Conservation (phyloP, 2,888 invertebrate species). For the Pycnomerus fuliginosus region DNA sequence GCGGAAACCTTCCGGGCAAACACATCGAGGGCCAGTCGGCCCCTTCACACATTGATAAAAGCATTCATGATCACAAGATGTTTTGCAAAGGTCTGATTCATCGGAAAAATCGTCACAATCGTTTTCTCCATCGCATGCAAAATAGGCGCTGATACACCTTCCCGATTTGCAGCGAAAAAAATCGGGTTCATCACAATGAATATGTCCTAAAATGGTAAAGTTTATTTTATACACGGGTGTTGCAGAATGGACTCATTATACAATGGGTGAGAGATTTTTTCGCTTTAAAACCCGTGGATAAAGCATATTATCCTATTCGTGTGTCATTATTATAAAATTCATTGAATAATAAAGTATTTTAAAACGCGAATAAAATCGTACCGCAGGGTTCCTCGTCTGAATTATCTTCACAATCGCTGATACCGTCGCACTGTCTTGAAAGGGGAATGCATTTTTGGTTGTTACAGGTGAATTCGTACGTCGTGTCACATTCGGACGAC, state of each 20-base stretch:
- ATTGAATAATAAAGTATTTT: neutral
- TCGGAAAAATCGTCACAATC: slow-evolving; percentile 56
- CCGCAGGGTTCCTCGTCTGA: slow-evolving; percentile 44
- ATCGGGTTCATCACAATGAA: slow-evolving; percentile 39
- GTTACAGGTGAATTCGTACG: slow-evolving; percentile 35
- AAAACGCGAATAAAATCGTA: slow-evolving; percentile 22
- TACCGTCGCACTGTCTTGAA: slow-evolving; percentile 34
- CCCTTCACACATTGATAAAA: slow-evolving; percentile 50
- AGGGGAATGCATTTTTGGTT: slow-evolving; percentile 33
- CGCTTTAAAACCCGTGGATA: no score
- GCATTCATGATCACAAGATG: slow-evolving; percentile 47
- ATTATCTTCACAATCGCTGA: slow-evolving; percentile 37
- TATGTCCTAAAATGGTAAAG: slow-evolving; percentile 41
- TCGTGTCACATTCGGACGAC: no score
- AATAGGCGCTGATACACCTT: slow-evolving; percentile 44
- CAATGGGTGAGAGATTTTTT: no score
- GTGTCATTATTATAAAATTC: no score
- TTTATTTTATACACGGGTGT: no score
- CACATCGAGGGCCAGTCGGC: slow-evolving; percentile 59
- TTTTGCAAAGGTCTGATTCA: slow-evolving; percentile 55
- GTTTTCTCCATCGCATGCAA: slow-evolving; percentile 49
- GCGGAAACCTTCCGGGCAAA: slow-evolving; percentile 56
- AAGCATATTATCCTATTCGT: no score
- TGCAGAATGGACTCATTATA: no score
- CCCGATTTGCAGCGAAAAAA: slow-evolving; percentile 48